Evolutionary conservation across 2,888 invertebrate species (phyloP), one percentile per base, ranked within the genome.

Genomic region (Cantharis rustica): DNA sequence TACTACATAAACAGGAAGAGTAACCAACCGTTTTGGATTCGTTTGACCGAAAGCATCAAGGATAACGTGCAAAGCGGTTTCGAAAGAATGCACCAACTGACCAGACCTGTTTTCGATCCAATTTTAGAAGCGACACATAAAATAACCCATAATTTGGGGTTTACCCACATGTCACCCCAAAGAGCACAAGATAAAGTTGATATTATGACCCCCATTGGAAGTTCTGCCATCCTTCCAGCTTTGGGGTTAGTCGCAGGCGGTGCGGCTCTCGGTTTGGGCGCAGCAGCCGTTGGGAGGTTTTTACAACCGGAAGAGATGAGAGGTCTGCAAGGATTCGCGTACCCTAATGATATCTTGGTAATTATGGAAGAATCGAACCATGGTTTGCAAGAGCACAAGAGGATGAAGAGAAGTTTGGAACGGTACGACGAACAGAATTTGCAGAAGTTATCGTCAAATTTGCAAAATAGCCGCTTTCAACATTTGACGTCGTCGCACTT

Each of bases 161-260:
- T 94, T 10, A 91, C 92, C 10, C 88, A 88, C 0, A 86, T 82
- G 13, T 86, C 89, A 3, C 89, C 90, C 0, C 90, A 91, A 83
- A 93, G 94, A 77, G 89, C 90, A 0, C 91, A 91, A 83, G 93
- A 94, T 77, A 94, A 94, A 86, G 90, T 94, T 10, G 94, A 93
- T 1, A 90, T 90, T 10, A 88, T 90, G 1, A 84, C 91, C 9
- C 91, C 92, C 0, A 89, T 89, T 9, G 89, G 90, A 2, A 88
- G 89, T 15, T 91, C 92, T 0, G 93, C 93, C 0, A 91, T 95
- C 84, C 87, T 95, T 1, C 95, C 95, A 16, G 95, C 95, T 0
- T 88, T 95, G 17, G 94, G 95, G 3, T 87, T 95, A 7, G 93
- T 95, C 83, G 95, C 95, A 10, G 95, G 95, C n/a, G 95, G 95